Evolutionary conservation across 2,113 vertebrate species (phyloP).

Genomic region (Pterocles gutturalis): DNA sequence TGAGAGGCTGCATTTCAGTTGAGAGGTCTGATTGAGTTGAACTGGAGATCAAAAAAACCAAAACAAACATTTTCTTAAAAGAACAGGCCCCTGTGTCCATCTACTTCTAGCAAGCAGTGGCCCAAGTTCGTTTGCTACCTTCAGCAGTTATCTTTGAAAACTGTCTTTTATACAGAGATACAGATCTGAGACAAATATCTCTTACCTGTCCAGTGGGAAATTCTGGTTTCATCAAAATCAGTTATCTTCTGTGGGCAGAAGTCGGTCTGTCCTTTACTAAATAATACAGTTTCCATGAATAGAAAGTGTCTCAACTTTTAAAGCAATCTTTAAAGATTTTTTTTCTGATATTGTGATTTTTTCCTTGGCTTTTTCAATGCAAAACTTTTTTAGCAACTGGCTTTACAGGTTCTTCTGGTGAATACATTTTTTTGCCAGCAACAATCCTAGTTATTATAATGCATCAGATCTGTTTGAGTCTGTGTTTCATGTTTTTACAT

Average conservation of each 20-base stretch:
- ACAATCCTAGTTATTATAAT: background rate
- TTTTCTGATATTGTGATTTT: background rate
- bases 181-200: background rate
- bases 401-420: background rate
- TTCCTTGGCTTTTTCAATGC: background rate
- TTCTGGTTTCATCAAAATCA: background rate
- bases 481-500: rapidly evolving
- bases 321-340: background rate
- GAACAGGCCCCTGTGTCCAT: background rate
- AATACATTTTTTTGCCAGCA: background rate
- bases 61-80: background rate
- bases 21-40: background rate
- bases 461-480: background rate
- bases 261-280: background rate
- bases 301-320: background rate
- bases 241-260: background rate
- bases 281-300: background rate
- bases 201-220: background rate
- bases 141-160: background rate
- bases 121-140: background rate
- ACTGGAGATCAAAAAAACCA: background rate
- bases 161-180: background rate
- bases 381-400: background rate
- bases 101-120: background rate
- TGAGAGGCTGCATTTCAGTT: background rate